Conservation (phyloP, 2,797 vertebrate genomes). For the Chelon labrosus region DNA sequence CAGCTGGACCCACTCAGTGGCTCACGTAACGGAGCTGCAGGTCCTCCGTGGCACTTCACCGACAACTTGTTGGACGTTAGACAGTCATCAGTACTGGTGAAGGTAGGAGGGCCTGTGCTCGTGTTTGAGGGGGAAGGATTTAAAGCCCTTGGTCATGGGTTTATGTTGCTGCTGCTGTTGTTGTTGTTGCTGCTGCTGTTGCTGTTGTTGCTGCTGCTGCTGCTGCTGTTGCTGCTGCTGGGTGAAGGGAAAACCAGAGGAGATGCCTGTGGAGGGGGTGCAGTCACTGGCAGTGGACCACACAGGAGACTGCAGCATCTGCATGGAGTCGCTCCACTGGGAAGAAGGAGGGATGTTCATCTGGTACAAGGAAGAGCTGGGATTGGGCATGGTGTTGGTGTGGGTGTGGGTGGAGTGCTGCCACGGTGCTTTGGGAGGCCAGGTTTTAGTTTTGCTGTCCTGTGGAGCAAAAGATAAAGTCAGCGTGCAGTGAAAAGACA, state of each 20-base stretch:
- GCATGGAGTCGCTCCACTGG: conserved; percentile 97
- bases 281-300: conserved; percentile 94
- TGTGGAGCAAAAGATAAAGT: conserved; percentile 64
- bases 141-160: conserved; percentile 96
- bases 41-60: conserved; percentile 44
- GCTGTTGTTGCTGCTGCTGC: conserved; percentile 82
- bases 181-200: conserved; percentile 84
- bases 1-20: conserved; percentile 50
- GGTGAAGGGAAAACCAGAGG: conserved; percentile 90
- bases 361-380: conserved; percentile 92
- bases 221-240: conserved; percentile 86
- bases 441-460: conserved; percentile 99
- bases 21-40: conserved; percentile 52
- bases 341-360: conserved; percentile 91
- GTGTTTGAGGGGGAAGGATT: conserved; percentile 96
- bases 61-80: conserved; percentile 6
- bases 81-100: conserved; percentile 91
- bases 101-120: conserved; percentile 96
- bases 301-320: conserved; percentile 95
- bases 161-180: conserved; percentile 88
- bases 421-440: conserved; percentile 99
- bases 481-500: not conserved
- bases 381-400: conserved; percentile 90
- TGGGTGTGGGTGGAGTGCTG: conserved; percentile 88
- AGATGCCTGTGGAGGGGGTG: conserved; percentile 83